phyloP scores from a whole-genome alignment of 2,888 invertebrate species.

The Parnassius mnemosyne region DNA sequence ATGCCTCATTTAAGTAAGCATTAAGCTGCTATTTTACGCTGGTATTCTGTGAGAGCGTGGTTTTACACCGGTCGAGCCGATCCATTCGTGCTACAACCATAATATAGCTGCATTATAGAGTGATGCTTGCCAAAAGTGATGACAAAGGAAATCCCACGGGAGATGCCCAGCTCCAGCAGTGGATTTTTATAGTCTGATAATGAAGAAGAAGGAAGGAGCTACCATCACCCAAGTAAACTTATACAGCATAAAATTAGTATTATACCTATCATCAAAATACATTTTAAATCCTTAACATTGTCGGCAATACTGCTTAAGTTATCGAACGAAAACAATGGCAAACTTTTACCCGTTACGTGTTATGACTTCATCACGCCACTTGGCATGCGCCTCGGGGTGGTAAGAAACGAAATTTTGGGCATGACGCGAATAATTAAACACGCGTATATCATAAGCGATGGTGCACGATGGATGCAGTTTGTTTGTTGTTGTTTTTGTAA shows the following conservation, averaged over 20 bases:
- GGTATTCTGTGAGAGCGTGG: too few relatives aligned
- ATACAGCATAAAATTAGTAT: not conserved
- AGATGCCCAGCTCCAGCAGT: too few relatives aligned
- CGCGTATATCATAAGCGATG: conserved; percentile 32
- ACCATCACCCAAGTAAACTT: too few relatives aligned
- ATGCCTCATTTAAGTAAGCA: too few relatives aligned
- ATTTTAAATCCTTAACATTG: not conserved
- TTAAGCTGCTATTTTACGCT: too few relatives aligned
- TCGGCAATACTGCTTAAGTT: not conserved
- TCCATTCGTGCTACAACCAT: too few relatives aligned
- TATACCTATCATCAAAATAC: not conserved
- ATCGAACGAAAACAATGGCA: conserved; percentile 29
- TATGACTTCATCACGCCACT: conserved; percentile 51
- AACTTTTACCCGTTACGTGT: conserved; percentile 51
- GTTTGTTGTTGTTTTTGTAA: conserved; percentile 32
- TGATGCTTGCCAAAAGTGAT: too few relatives aligned
- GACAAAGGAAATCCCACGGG: too few relatives aligned
- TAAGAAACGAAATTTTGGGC: conserved; percentile 49
- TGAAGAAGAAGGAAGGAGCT: too few relatives aligned
- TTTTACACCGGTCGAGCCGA: too few relatives aligned
- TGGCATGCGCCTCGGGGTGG: conserved; percentile 37
- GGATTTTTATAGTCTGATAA: too few relatives aligned
- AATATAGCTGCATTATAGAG: too few relatives aligned
- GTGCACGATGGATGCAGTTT: conserved; percentile 34
- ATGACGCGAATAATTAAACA: conserved; percentile 32